phyloP scores from a whole-genome alignment of 30 jellyfish, hydroid and myxozoan species.

The Pelagia noctiluca region DNA sequence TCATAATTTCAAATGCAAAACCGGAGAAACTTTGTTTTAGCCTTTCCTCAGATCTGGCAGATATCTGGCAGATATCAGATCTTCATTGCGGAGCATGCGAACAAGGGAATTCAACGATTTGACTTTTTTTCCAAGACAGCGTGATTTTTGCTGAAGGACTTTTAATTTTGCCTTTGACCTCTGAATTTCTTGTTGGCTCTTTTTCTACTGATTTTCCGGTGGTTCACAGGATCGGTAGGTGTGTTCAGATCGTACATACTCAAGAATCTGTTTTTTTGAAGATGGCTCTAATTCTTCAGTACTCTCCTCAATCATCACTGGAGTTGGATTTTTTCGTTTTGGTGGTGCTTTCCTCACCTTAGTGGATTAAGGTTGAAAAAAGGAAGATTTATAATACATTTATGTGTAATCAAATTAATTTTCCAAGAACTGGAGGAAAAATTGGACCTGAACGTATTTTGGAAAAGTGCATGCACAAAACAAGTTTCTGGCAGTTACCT shows the following conservation, averaged over 20 bases:
- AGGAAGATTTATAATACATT: too few relatives aligned
- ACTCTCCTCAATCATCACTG: not conserved
- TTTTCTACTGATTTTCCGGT: conserved; percentile 34
- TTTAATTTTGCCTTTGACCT: conserved; percentile 22
- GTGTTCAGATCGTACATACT: conserved; percentile 24
- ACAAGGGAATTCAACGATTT: conserved; percentile 51
- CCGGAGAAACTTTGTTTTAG: conserved; percentile 63
- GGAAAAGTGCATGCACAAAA: too few relatives aligned
- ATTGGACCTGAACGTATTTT: too few relatives aligned
- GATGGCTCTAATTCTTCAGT: conserved; percentile 7
- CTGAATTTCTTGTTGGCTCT: conserved; percentile 11
- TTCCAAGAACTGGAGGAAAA: too few relatives aligned
- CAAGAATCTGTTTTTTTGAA: not conserved
- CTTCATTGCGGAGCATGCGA: conserved; percentile 19
- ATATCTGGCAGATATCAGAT: conserved; percentile 61
- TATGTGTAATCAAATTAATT: too few relatives aligned
- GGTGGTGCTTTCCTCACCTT: too few relatives aligned
- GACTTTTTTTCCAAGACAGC: conserved; percentile 31
- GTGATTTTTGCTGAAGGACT: conserved; percentile 34
- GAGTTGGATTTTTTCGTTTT: too few relatives aligned
- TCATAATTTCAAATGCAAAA: conserved; percentile 49
- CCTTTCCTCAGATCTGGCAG: too few relatives aligned
- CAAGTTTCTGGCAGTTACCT: too few relatives aligned
- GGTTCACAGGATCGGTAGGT: conserved; percentile 27
- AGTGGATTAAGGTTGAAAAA: too few relatives aligned